Evolutionary conservation across 2,888 invertebrate genomes (phyloP).

Genomic region (Dolichomitus sp.): DNA sequence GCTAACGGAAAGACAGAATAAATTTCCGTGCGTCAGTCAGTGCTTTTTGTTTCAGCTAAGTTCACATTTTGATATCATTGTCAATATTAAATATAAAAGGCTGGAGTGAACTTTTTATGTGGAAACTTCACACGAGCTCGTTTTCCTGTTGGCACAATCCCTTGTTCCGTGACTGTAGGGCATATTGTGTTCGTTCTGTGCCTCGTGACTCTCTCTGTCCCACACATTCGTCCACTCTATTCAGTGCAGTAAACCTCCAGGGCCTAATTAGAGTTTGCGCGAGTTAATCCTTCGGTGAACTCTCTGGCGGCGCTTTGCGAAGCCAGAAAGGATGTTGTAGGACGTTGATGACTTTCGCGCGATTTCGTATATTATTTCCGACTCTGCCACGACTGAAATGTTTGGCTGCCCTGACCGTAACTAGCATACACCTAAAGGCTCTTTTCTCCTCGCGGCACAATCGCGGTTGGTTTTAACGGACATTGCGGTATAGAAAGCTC

Average conservation of each 20-base stretch:
- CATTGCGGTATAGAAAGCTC: background rate
- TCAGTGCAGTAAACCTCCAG: constrained; percentile 10
- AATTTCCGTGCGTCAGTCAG: background rate
- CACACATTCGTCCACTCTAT: constrained; percentile 19
- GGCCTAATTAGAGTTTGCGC: constrained; percentile 43
- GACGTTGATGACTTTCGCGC: constrained; percentile 21
- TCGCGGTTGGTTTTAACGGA: constrained; percentile 1
- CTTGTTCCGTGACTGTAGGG: constrained; percentile 14
- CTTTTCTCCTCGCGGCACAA: background rate
- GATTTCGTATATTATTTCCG: constrained; percentile 35
- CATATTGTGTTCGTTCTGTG: constrained; percentile 15
- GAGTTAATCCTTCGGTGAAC: constrained; percentile 19
- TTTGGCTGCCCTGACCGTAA: constrained; percentile 2
- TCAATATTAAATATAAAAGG: background rate
- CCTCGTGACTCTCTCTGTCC: background rate
- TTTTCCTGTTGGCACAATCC: background rate
- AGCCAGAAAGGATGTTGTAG: background rate
- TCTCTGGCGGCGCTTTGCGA: background rate
- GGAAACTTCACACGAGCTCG: background rate
- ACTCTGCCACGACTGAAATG: constrained; percentile 17
- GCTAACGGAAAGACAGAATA: background rate
- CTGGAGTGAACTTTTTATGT: constrained; percentile 6
- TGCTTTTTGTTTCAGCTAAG: background rate
- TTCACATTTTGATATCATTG: background rate
- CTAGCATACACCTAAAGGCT: background rate